Evolutionary conservation across 2,888 invertebrate species (phyloP).

Genomic region (Phorcus lineatus): DNA sequence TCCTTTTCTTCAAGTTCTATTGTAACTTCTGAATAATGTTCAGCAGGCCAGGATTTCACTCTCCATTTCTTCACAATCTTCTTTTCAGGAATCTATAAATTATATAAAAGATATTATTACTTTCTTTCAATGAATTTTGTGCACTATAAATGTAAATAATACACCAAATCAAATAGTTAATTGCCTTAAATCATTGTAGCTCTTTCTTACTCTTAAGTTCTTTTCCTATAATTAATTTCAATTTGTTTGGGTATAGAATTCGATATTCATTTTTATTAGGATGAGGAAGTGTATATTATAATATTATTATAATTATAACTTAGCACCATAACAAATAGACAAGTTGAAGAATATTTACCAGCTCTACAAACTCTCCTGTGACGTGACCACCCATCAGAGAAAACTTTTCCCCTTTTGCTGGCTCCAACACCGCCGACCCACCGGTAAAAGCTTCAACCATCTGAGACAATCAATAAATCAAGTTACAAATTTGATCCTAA

Average conservation of each 20-base stretch:
- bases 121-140: too few species aligned
- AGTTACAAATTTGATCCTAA: not conserved
- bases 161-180: too few species aligned
- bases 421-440: conserved; percentile 86
- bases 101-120: not conserved
- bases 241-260: too few species aligned
- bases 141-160: too few species aligned
- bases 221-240: too few species aligned
- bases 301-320: too few species aligned
- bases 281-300: too few species aligned
- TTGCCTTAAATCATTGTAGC: too few species aligned
- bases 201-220: too few species aligned
- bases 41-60: conserved; percentile 94
- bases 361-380: conserved; percentile 88
- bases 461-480: conserved; percentile 68
- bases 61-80: conserved; percentile 94
- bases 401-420: conserved; percentile 90
- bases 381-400: conserved; percentile 94
- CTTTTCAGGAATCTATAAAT: conserved; percentile 81
- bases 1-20: conserved; percentile 90
- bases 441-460: conserved; percentile 91
- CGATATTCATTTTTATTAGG: too few species aligned
- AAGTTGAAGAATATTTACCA: conserved; percentile 77
- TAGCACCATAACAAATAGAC: too few species aligned
- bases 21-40: conserved; percentile 91